Evolutionary conservation across 2,113 vertebrate species (phyloP), one percentile per base, ranked within the genome.

Genomic region (Eulemur rufifrons): DNA sequence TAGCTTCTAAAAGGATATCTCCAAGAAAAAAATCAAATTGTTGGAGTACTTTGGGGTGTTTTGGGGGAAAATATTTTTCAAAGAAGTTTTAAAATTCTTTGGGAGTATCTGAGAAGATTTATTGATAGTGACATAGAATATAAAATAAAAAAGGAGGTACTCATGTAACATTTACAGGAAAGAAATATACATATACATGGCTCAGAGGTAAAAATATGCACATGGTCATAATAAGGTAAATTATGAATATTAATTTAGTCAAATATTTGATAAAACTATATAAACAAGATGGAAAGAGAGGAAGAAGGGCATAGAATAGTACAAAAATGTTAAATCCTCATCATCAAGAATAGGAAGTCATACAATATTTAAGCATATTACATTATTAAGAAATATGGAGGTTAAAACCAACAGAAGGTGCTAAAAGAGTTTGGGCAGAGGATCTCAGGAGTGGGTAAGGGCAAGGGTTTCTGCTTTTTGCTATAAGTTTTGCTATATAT

Each of bases 21-120:
- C 56, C 2, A 84, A 78, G 68, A 39, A 34, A 54, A 91, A 71
- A 82, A 32, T 27, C 23, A 42, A 71, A 73, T 47, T 47, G 1
- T 71, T 94, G 50, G 63, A 90, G 15, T 47, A 71, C 12, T 71
- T 39, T 54, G 3, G 13, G 25, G 0, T 52, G 63, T 56, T 78
- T 64, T 6, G 15, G 8, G 21, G 3, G 12, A 86, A 66, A 84
- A 52, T 64, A 81, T n/a, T 92, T 89, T 93, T 93, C 37, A 94
- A 87, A 77, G 13, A 74, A 50, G 29, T 88, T 86, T 85, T 68
- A 88, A 25, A 97, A 83, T 83, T 89, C 3, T 61, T 77, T 64
- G 23, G 34, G 13, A 71, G 29, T 86, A 89, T 81, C 21, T 86
- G 50, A 85, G n/a, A 63, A 74, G 61, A 85, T 68, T 91, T 29